Evolutionary conservation across 1,140 invertebrate species (phyloP).

Genomic region (Danaus plexippus): DNA sequence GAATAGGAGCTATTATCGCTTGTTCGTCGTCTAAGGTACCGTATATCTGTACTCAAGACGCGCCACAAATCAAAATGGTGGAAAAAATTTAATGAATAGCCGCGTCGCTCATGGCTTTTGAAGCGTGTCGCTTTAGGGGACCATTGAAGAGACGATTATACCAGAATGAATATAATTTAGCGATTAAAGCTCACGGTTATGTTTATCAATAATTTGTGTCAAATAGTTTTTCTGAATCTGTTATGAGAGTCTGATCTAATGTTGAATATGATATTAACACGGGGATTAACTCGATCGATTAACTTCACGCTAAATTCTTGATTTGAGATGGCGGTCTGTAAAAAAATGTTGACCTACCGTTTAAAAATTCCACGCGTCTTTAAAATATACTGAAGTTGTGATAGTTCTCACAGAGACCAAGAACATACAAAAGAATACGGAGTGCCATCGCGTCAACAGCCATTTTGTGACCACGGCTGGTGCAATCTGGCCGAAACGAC

Average conservation of each 20-base stretch:
- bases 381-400: no score
- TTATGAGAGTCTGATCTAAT: not conserved
- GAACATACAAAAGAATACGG: no score
- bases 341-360: no score
- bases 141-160: slow-evolving; percentile 26
- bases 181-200: slow-evolving; percentile 9
- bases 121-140: slow-evolving; percentile 33
- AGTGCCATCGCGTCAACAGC: no score
- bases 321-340: no score
- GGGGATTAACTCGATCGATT: no score
- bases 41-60: not conserved
- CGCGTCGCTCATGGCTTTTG: slow-evolving; percentile 33
- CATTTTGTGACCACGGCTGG: no score
- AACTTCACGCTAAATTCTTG: no score
- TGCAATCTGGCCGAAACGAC: no score
- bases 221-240: not conserved
- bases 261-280: no score
- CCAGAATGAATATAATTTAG: slow-evolving; percentile 37
- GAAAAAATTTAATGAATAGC: slow-evolving; percentile 44
- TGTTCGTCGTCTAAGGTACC: not conserved
- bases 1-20: not conserved
- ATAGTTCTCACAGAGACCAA: no score
- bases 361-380: no score
- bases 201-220: not conserved
- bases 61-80: slow-evolving; percentile 30